Evolutionary conservation across 92 coral and sea anemone species (phyloP), one percentile per base, ranked within the genome.

Genomic region (Anthopleura xanthogrammica): DNA sequence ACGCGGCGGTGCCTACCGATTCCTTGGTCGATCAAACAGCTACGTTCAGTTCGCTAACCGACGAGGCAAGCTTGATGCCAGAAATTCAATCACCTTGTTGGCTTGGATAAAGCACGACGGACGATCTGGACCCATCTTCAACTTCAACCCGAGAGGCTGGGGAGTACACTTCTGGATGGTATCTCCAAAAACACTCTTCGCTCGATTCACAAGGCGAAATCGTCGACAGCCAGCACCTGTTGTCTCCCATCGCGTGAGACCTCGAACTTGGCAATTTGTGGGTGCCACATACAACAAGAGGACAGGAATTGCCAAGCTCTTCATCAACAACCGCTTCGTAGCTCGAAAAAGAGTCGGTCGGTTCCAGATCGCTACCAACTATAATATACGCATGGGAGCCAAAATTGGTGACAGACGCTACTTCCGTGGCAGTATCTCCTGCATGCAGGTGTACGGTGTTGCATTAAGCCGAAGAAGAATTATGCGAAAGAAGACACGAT

Each of bases 81-180:
- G 80, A 36, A 79, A 82, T 22, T 92, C 95, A 41, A 89, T 92
- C 66, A 87, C 95, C 6, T 87, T 92, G 16, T 79, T 89, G 87
- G 95, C 95, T 29, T 92, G 89, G 91, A 85, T 92, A 29, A 80
- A 87, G 52, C 91, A 89, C 79, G 80, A 83, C 41, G 95, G 93
- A 16, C 80, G 84, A 65, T 71, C 89, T 22, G 95, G 95, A 40
- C 95, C 95, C 71, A 57, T 86, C 89, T 82, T 88, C 64, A 85
- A 86, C 87, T 92, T 88, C 81, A 90, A 55, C 79, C 93, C 91
- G 16, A 85, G 81, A 55, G 93, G 93, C 23, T 90, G 93, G 93
- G 93, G 91, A 22, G 91, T 90, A 1, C 93, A 90, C 88, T 87
- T 90, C 76, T 90, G 93, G 93, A 87, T 90, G 93, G 76, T 82